A percentile compares a stretch with the other conserved stretches of the same genome.
These are phyloP conservation scores for Ectemnius lituratus DNA, from an alignment of 2,888 invertebrate species.

Conservation along the genomic window DNA sequence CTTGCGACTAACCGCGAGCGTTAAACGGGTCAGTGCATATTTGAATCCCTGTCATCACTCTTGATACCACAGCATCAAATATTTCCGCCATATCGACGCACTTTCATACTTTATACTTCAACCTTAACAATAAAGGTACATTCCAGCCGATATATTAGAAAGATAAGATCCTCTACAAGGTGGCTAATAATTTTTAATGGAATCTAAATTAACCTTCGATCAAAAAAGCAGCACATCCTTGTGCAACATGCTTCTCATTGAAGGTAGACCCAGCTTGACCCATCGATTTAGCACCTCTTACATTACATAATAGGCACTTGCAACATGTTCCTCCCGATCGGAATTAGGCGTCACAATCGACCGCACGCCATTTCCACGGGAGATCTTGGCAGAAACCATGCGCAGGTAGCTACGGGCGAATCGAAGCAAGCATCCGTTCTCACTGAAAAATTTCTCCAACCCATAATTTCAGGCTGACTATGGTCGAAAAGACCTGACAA, in stretches of 20 bases:
- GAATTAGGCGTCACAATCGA: constrained; percentile 60
- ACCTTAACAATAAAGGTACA: too few species aligned
- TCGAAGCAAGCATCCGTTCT: constrained; percentile 13
- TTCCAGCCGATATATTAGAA: too few species aligned
- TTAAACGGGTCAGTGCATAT: constrained; percentile 38
- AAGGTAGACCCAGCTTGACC: too few species aligned
- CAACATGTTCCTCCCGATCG: constrained; percentile 24
- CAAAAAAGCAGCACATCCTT: too few species aligned
- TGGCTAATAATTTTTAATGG: too few species aligned
- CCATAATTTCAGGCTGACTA: constrained; percentile 28
- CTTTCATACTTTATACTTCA: neutral
- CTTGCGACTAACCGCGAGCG: constrained; percentile 12
- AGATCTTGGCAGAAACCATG: constrained; percentile 32
- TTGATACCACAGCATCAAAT: neutral
- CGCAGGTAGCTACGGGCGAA: constrained; percentile 14
- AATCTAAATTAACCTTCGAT: too few species aligned
- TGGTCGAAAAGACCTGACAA: neutral
- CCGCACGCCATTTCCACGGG: constrained; percentile 47
- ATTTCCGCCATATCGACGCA: constrained; percentile 2
- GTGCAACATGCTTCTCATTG: too few species aligned
- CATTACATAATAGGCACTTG: constrained; percentile 59
- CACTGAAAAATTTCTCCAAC: constrained; percentile 23
- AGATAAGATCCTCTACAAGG: too few species aligned
- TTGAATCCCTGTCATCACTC: constrained; percentile 32
- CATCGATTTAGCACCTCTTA: too few species aligned